A percentile compares a stretch with the other conserved stretches of the same genome.
These are phyloP conservation scores for Balearica regulorum DNA, from an alignment of 2,797 vertebrate species.

Conservation along the genomic window DNA sequence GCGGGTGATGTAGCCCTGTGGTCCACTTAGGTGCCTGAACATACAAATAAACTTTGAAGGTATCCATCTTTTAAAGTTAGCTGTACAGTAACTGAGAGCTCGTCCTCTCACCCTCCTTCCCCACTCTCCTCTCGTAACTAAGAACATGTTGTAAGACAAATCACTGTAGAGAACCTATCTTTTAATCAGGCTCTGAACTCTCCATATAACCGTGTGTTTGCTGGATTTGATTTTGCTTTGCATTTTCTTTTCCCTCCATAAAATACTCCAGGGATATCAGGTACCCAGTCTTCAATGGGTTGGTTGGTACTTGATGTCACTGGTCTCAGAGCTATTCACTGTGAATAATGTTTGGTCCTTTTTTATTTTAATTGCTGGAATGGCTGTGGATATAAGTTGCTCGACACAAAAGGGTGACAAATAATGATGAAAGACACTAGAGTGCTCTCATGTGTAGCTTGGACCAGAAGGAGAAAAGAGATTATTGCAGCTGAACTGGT, in stretches of 20 bases:
- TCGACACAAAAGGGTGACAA: slow-evolving; percentile 80
- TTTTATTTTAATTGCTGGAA: slow-evolving; percentile 82
- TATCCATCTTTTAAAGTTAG: background rate
- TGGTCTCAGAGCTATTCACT: slow-evolving; percentile 71
- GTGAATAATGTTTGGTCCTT: slow-evolving; percentile 74
- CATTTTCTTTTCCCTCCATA: slow-evolving; percentile 42
- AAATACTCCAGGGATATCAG: slow-evolving; percentile 74
- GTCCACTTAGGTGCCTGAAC: background rate
- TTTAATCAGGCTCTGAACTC: slow-evolving; percentile 53
- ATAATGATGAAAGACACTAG: slow-evolving; percentile 83
- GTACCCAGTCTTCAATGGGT: slow-evolving; percentile 66
- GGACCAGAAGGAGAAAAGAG: slow-evolving; percentile 80
- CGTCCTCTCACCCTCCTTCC: background rate
- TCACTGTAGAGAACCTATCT: slow-evolving; percentile 38
- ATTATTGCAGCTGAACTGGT: slow-evolving; percentile 85
- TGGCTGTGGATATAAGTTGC: slow-evolving; percentile 82
- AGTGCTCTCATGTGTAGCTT: slow-evolving; percentile 83
- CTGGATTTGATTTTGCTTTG: slow-evolving; percentile 36
- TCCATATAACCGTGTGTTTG: slow-evolving; percentile 53
- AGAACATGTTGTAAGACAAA: background rate
- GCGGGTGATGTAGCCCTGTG: background rate
- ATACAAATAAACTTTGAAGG: slow-evolving; percentile 12
- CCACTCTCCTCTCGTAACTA: background rate
- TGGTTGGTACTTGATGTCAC: slow-evolving; percentile 72
- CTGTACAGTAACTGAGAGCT: background rate